Base-by-base conservation (phyloP, 2,888 invertebrate species). In the Polia nebulosa region DNA sequence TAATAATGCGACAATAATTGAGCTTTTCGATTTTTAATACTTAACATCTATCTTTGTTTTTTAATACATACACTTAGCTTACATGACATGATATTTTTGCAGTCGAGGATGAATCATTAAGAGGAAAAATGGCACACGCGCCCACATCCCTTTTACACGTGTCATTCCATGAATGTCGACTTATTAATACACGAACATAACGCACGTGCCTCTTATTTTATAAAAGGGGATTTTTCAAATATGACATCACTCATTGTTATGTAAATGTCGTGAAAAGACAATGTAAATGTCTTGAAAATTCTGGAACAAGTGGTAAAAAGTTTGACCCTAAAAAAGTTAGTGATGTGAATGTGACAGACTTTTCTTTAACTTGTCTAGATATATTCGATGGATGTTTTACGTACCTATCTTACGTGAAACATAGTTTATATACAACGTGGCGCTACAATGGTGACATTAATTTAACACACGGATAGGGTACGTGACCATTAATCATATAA, bases 241-340 rank as follows among this genome's bases (percentile, higher is more conserved):
- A 36, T 15, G 34, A 22, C n/a, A 25, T 65, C 4, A 13, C 5
- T 56, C 20, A 7, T 39, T 67, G 15, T 45, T 47, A 29, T n/a
- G 7, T 29, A 32, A 67, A 47, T 45, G 13, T 45, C n/a, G n/a
- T 15, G 29, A n/a, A 45, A 4, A 9, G 3, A 69, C 25, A 55
- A 39, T 47, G 17, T 25, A 13, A 11, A 1, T 27, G 8, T 62
- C 45, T 45, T 15, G 0, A 7, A 22, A 64, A 49, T 29, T 64
- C 32, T 25, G 5, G 64, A 11, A 22, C 20, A 17, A 22, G 20
- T 13, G 20, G 20, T 27, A 13, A 61, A n/a, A 36, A 13, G 5
- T 29, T n/a, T n/a, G n/a, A n/a, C n/a, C n/a, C n/a, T n/a, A n/a
- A n/a, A n/a, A n/a, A n/a, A n/a, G n/a, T n/a, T n/a, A n/a, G n/a